phyloP scores from a whole-genome alignment of 2,113 vertebrate species.

The Caretta caretta region DNA sequence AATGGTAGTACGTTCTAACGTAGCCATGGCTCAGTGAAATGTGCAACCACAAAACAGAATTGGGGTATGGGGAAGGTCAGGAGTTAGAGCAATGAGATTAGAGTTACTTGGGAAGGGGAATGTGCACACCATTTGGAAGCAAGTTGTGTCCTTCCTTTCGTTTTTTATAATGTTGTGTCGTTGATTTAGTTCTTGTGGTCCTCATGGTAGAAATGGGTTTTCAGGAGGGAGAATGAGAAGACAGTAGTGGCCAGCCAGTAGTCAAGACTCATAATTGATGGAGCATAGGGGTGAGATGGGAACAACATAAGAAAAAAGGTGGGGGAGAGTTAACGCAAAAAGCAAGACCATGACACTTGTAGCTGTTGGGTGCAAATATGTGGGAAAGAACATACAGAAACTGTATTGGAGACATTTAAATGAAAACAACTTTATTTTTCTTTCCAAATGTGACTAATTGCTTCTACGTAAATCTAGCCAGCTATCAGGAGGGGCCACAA shows the following conservation, averaged over 20 bases:
- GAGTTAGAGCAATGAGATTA: too few relatives aligned
- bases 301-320: not conserved
- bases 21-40: not conserved
- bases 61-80: too few relatives aligned
- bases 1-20: not conserved
- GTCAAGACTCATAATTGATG: not conserved
- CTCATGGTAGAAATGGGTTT: not conserved
- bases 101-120: not conserved
- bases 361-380: rapidly evolving
- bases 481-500: not conserved
- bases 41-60: not conserved
- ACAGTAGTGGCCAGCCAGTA: not conserved
- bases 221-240: not conserved
- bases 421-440: not conserved
- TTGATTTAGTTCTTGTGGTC: not conserved
- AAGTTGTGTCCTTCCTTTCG: not conserved
- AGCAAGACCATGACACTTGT: not conserved
- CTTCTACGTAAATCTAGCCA: not conserved
- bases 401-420: not conserved
- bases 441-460: not conserved
- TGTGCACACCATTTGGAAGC: not conserved
- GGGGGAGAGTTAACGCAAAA: not conserved
- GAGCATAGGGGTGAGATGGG: not conserved
- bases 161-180: not conserved
- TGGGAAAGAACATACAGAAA: not conserved